Conservation (phyloP, 2,888 invertebrate species). For the Pycnomerus fuliginosus region DNA sequence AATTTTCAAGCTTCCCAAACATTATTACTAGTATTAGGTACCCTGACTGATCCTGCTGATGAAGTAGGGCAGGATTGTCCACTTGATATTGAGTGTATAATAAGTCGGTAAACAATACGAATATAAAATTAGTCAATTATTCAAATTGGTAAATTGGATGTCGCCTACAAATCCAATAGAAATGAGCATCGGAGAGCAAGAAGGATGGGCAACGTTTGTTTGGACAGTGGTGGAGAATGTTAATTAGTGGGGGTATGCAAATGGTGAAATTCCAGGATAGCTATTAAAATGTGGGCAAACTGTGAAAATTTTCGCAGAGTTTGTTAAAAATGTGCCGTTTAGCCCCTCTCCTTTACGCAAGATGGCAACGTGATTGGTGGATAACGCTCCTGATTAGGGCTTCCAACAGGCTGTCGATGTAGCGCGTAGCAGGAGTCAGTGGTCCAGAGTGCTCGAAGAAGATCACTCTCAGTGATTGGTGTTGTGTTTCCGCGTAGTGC, state of each 20-base stretch:
- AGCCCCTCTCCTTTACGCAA: conserved; percentile 19
- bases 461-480: conserved; percentile 25
- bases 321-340: conserved; percentile 13
- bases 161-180: conserved; percentile 24
- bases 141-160: conserved; percentile 25
- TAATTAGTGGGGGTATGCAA: no score
- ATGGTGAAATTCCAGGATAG: no score
- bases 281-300: not conserved
- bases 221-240: no score
- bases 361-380: conserved; percentile 25
- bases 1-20: no score
- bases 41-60: conserved; percentile 1
- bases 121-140: conserved; percentile 26
- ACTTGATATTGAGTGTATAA: no score
- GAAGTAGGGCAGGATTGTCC: no score
- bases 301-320: conserved; percentile 2
- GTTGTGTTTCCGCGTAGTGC: conserved; percentile 22
- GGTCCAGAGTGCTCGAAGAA: conserved; percentile 27
- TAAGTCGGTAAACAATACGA: conserved; percentile 25
- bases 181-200: conserved; percentile 24
- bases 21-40: no score
- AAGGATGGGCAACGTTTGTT: no score
- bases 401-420: conserved; percentile 24
- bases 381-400: conserved; percentile 25
- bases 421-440: conserved; percentile 27